These are phyloP conservation scores for Hephaestus fuliginosus DNA, from an alignment of 2,797 vertebrate species.

Conservation along the genomic window DNA sequence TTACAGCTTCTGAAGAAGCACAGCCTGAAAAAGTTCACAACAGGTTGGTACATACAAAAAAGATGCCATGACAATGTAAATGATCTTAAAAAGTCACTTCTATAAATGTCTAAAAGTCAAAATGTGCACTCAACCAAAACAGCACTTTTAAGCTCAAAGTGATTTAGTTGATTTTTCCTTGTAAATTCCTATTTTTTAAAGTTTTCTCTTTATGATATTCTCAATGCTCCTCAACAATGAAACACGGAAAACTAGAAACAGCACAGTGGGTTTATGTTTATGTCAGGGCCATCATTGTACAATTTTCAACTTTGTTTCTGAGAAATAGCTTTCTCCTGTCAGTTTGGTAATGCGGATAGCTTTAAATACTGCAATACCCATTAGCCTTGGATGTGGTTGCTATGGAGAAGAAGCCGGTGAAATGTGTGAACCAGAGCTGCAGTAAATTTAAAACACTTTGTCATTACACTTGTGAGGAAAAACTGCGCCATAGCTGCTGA, in stretches of 20 bases:
- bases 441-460: neutral
- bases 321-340: neutral
- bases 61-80: neutral
- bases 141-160: neutral
- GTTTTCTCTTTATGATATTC: neutral
- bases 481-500: neutral
- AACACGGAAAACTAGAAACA: neutral
- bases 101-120: neutral
- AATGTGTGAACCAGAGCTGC: neutral
- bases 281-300: neutral
- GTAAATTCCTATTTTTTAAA: neutral
- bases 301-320: neutral
- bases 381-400: conserved; percentile 8
- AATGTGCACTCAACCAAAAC: neutral
- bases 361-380: neutral
- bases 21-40: conserved; percentile 11
- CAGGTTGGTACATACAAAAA: neutral
- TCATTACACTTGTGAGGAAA: neutral
- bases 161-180: neutral
- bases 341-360: neutral
- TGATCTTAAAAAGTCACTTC: neutral
- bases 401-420: conserved; percentile 2
- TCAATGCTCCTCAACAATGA: neutral
- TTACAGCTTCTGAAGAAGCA: conserved; percentile 31
- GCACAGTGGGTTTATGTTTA: neutral